Percentiles rank a stretch among this genome's conserved stretches.
Evolutionary conservation across 2,888 invertebrate genomes (phyloP).

Genomic region (Entomobrya multifasciata): DNA sequence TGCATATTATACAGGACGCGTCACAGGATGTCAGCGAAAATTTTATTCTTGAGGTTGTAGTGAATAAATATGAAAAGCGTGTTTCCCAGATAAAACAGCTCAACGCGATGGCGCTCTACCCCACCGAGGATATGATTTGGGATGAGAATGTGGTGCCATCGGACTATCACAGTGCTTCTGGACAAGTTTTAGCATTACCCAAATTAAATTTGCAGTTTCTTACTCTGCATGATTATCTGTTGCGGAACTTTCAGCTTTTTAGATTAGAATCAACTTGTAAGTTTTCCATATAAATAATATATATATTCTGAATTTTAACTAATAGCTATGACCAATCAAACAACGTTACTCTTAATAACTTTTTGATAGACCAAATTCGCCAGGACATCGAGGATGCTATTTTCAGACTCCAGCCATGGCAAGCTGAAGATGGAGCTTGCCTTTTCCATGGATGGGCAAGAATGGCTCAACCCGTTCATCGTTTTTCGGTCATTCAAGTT

Average conservation of each 20-base stretch:
- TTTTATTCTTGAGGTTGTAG: constrained; percentile 92
- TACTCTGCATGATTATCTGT: constrained; percentile 97
- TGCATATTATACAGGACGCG: constrained; percentile 91
- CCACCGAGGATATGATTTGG: constrained; percentile 99
- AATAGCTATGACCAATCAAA: too few species aligned
- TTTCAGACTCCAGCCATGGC: constrained; percentile 96
- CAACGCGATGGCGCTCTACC: constrained; percentile 99
- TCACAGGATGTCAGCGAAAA: constrained; percentile 87
- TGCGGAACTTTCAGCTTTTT: constrained; percentile 98
- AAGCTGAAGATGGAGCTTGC: constrained; percentile 91
- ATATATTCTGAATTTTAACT: too few species aligned
- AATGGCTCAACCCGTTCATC: constrained; percentile 97
- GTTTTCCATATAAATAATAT: constrained; percentile 81
- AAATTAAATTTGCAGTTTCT: constrained; percentile 99
- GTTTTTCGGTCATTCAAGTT: constrained; percentile 93
- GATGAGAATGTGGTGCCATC: constrained; percentile 99
- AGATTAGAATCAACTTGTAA: constrained; percentile 98
- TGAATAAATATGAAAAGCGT: constrained; percentile 92
- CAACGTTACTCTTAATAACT: too few species aligned
- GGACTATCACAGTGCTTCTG: constrained; percentile 98
- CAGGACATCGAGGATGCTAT: constrained; percentile 99
- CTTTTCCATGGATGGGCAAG: constrained; percentile 99
- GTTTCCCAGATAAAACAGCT: constrained; percentile 96
- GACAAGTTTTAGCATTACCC: constrained; percentile 93
- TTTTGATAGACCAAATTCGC: constrained; percentile 93